Percentiles rank a stretch among this genome's conserved stretches.
These are phyloP conservation scores for Vollenhovia emeryi DNA, from an alignment of 1,140 invertebrate genomes.

Conservation along the genomic window DNA sequence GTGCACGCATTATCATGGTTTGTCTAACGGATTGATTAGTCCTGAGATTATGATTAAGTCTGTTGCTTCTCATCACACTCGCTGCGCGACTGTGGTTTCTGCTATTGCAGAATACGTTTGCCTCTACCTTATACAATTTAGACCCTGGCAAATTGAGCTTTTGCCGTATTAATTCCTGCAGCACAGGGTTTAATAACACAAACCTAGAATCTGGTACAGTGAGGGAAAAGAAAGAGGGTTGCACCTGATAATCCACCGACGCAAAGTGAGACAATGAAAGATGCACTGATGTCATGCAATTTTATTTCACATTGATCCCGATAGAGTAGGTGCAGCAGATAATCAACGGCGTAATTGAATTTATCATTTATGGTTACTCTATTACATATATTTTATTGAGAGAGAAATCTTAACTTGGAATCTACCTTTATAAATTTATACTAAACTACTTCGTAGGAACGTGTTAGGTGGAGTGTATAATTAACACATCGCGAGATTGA, in stretches of 20 bases:
- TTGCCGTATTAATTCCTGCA: background rate
- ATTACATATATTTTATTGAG: background rate
- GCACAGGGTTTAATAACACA: slow-evolving; percentile 5
- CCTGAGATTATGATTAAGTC: slow-evolving; percentile 30
- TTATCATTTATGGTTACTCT: background rate
- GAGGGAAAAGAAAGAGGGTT: background rate
- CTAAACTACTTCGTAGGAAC: background rate
- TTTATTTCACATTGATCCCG: background rate
- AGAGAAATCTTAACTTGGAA: background rate
- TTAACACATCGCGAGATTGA: slow-evolving; percentile 22
- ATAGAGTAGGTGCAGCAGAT: background rate
- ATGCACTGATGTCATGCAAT: background rate
- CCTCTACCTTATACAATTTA: slow-evolving; percentile 16
- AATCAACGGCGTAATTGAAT: background rate
- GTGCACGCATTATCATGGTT: background rate
- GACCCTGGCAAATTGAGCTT: background rate
- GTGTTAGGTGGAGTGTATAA: slow-evolving; percentile 4
- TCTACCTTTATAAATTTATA: background rate
- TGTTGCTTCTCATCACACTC: background rate
- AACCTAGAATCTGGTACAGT: slow-evolving; percentile 10
- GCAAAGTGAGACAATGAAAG: background rate
- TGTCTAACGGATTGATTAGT: slow-evolving; percentile 6
- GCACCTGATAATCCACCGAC: background rate
- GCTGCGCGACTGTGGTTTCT: slow-evolving; percentile 29
- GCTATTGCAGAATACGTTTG: background rate